Conservation (phyloP, 1,140 invertebrate species). For the Parasteatoda tepidariorum region DNA sequence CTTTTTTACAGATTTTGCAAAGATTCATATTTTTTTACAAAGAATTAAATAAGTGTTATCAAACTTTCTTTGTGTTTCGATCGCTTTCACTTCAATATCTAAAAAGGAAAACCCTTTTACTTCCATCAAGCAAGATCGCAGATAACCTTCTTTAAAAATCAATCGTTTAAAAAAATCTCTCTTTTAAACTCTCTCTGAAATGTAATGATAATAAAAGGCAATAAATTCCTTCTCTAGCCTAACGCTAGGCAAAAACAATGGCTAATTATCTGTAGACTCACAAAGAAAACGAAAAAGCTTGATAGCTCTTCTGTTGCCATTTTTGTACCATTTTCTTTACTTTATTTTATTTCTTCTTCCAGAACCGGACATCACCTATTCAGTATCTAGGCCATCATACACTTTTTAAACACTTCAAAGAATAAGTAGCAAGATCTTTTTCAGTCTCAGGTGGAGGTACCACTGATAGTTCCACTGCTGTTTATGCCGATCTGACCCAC, state of each 20-base stretch:
- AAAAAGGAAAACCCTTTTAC: background rate
- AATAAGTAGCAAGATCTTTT: constrained; percentile 52
- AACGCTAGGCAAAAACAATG: constrained; percentile 16
- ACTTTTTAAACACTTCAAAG: constrained; percentile 42
- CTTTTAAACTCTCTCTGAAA: constrained; percentile 8
- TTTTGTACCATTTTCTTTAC: constrained; percentile 13
- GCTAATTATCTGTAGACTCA: constrained; percentile 28
- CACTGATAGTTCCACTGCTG: constrained; percentile 28
- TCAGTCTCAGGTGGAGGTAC: constrained; percentile 23
- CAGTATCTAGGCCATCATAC: constrained; percentile 36
- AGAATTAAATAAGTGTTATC: no score
- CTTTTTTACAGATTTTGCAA: no score
- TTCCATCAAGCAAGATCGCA: background rate
- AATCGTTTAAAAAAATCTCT: background rate
- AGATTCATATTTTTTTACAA: no score
- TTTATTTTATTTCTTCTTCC: constrained; percentile 8
- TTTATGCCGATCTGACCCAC: constrained; percentile 30
- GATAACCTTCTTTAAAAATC: background rate
- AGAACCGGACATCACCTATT: constrained; percentile 39
- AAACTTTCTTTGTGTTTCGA: background rate
- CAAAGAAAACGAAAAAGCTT: background rate
- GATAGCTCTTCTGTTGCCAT: constrained; percentile 29
- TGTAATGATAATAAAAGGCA: background rate
- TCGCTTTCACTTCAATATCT: background rate
- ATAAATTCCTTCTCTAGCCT: background rate